Evolutionary conservation across 53 echinoderm and acorn worm species (phyloP).

Genomic region (Mesocentrotus franciscanus): DNA sequence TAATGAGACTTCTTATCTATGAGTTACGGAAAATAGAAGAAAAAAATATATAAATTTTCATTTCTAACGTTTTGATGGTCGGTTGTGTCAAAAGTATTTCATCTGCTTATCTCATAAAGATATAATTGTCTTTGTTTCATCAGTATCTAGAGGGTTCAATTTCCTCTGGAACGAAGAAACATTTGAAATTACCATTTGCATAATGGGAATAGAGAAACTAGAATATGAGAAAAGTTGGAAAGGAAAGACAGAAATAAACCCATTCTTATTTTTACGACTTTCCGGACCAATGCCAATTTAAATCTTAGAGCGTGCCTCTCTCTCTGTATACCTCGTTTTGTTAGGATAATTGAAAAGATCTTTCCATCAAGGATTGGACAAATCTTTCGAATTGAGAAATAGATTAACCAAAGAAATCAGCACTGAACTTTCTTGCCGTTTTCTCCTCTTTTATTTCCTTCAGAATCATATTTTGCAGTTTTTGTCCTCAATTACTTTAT

Average conservation of each 20-base stretch:
- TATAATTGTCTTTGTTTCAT: constrained; percentile 44
- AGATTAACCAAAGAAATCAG: constrained; percentile 45
- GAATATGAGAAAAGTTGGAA: background rate
- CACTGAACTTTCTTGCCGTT: constrained; percentile 39
- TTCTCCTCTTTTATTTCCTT: constrained; percentile 1
- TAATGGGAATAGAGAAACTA: background rate
- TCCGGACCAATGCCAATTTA: constrained; percentile 6
- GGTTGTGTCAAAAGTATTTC: constrained; percentile 18
- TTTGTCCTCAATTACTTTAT: constrained; percentile 27
- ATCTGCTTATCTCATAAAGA: background rate
- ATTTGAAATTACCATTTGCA: constrained; percentile 28
- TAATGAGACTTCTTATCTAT: background rate
- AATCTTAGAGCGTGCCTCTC: background rate
- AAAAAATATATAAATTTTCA: background rate
- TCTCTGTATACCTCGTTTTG: background rate
- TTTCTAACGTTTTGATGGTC: background rate
- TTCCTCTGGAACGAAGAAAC: constrained; percentile 31
- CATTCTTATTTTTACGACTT: constrained; percentile 39
- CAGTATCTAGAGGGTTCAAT: constrained; percentile 1
- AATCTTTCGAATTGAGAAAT: constrained; percentile 49
- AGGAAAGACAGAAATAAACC: constrained; percentile 14
- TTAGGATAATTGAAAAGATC: constrained; percentile 54
- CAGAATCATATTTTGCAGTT: constrained; percentile 32
- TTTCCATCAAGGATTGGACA: constrained; percentile 43
- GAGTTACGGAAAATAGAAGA: background rate